Percentiles rank a stretch among this genome's conserved stretches.
Evolutionary conservation across 1,140 invertebrate genomes (phyloP).

Genomic region (Eriocheir sinensis): DNA sequence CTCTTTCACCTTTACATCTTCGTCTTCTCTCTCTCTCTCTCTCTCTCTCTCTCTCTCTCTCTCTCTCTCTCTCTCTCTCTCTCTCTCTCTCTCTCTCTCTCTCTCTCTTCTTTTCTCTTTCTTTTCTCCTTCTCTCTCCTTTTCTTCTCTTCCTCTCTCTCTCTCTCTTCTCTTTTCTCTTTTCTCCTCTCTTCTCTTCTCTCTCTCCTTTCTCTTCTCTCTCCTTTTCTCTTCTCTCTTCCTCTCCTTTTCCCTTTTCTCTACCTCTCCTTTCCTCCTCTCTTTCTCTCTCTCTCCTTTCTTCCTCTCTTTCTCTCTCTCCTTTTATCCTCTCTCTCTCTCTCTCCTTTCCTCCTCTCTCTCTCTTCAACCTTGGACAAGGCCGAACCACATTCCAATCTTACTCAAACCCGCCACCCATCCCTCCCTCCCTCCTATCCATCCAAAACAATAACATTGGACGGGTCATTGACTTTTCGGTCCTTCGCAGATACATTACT

Average conservation of each 20-base stretch:
- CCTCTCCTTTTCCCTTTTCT: not conserved
- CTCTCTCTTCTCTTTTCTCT: not conserved
- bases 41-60: not conserved
- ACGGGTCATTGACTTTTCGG: no score
- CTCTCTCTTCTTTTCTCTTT: not conserved
- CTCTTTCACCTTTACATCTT: no score
- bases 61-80: conserved; percentile 33
- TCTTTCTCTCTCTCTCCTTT: no score
- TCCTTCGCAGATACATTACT: no score
- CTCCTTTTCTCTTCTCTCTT: not conserved
- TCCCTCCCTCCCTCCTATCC: no score
- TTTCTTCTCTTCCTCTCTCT: conserved; percentile 6
- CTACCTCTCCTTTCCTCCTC: not conserved
- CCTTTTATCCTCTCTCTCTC: not conserved
- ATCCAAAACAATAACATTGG: no score
- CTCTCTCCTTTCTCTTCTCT: conserved; percentile 4
- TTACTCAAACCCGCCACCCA: no score
- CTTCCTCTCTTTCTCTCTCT: not conserved
- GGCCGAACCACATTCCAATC: no score
- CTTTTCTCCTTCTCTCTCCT: not conserved
- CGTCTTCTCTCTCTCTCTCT: conserved; percentile 31
- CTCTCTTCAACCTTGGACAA: no score
- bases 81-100: conserved; percentile 38
- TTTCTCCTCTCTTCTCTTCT: not conserved
- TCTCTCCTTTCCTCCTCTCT: not conserved